Base-by-base conservation (phyloP, 2,797 vertebrate species). In the Falco naumanni region DNA sequence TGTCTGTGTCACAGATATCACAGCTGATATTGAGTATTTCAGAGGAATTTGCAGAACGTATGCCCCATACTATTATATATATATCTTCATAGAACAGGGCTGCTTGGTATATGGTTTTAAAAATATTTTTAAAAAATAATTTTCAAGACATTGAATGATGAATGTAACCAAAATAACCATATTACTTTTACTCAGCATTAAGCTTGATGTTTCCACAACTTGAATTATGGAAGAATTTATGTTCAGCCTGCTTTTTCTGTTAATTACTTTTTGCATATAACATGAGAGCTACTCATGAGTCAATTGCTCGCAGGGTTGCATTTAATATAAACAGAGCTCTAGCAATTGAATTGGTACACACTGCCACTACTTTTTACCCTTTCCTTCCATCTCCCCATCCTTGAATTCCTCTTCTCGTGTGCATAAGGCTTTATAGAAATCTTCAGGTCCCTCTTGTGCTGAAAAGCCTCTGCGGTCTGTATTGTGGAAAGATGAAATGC, bases 211-310 rank as follows among this genome's bases (percentile, higher is more conserved):
- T 90, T 95, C 51, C 84, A 74, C 53, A 63, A 57, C 76, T 68
- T 76, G 81, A 94, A 83, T 85, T 95, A 65, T 61, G 24, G 76
- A 93, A 84, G 54, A 92, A 92, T 66, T 89, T 65, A 66, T 87
- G 63, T 53, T 72, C 84, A 81, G 81, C n/a, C 45, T 78, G 84
- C 50, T 95, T 84, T 91, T 64, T 47, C 93, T 95, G 51, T 92
- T 95, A 89, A 96, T 97, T 97, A 78, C 81, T 93, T 95, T 90
- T 86, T 93, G 94, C 86, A 76, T 96, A 53, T 88, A 91, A 92
- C 85, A 88, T 91, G 70, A 95, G 93, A 94, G 53, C 25, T 78
- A 54, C 74, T 95, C 64, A 33, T 77, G 91, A 96, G 66, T 78
- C 77, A 65, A 25, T 95, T 76, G 74, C 84, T 96, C 0, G 0